These are phyloP conservation scores for Mamestra configurata DNA, from an alignment of 1,140 invertebrate genomes.

Conservation along the genomic window DNA sequence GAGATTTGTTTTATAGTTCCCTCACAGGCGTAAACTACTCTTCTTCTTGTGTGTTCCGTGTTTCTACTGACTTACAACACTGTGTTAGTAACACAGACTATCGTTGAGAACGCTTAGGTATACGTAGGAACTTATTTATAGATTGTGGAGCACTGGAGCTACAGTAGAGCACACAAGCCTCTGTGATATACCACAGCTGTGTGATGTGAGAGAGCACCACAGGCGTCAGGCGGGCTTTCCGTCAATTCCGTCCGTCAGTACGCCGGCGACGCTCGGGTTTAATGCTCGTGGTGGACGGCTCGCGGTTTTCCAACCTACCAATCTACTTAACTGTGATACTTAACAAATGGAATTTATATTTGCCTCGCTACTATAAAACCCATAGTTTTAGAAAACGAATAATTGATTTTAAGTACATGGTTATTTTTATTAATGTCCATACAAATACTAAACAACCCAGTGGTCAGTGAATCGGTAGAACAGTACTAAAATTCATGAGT, in stretches of 20 bases:
- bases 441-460: conserved; percentile 7
- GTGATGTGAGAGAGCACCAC: conserved; percentile 21
- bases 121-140: conserved; percentile 1
- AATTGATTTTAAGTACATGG: background rate
- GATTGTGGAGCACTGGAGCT: background rate
- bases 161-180: conserved; percentile 15
- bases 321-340: conserved; percentile 52
- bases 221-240: conserved; percentile 5
- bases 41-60: background rate
- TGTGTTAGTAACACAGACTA: background rate
- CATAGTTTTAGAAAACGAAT: conserved; percentile 12
- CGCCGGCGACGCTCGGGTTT: conserved; percentile 57
- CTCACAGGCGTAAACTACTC: background rate
- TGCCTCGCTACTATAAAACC: conserved; percentile 19
- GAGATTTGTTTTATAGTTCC: background rate
- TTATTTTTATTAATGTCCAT: background rate
- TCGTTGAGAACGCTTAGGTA: background rate
- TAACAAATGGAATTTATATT: conserved; percentile 45
- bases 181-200: conserved; percentile 17
- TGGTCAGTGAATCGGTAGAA: conserved; percentile 38
- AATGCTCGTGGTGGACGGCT: conserved; percentile 12
- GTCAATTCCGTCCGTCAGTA: conserved; percentile 44
- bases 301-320: conserved; percentile 13
- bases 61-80: background rate
- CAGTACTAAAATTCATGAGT: conserved; percentile 9